Evolutionary conservation across 1,140 invertebrate species (phyloP).

Genomic region (Helicoverpa zea): DNA sequence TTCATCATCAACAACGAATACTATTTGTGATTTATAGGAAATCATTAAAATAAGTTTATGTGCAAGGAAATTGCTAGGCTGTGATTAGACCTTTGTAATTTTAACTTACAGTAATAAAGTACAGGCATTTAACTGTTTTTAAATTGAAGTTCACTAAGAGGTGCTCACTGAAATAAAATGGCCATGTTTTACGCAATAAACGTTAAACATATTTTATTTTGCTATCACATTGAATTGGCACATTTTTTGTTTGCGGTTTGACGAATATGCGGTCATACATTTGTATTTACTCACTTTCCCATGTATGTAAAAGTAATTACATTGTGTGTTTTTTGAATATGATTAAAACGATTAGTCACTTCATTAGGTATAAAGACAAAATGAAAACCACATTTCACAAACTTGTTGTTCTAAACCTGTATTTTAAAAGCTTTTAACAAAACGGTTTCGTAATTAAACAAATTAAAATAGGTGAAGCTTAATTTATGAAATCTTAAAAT

Average conservation of each 20-base stretch:
- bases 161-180: conserved; percentile 35
- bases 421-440: conserved; percentile 23
- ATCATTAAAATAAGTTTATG: conserved; percentile 57
- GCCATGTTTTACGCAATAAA: conserved; percentile 11
- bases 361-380: neutral
- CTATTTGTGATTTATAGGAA: conserved; percentile 43
- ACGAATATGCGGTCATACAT: neutral
- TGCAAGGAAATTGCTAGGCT: conserved; percentile 47
- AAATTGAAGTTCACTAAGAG: conserved; percentile 30
- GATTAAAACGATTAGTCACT: conserved; percentile 19
- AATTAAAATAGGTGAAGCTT: conserved; percentile 18
- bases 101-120: conserved; percentile 33
- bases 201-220: neutral
- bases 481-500: conserved; percentile 30
- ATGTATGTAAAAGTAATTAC: conserved; percentile 33
- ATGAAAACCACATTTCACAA: neutral
- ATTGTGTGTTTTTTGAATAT: conserved; percentile 20
- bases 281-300: conserved; percentile 28
- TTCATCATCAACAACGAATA: conserved; percentile 10
- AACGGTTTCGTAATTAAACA: conserved; percentile 24
- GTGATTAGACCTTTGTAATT: conserved; percentile 52
- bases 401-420: neutral
- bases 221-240: neutral
- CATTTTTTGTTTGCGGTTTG: conserved; percentile 22
- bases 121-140: conserved; percentile 49